Percentiles rank a stretch among this genome's conserved stretches.
Conservation (phyloP, 2,113 vertebrate genomes). For the Glaucomys volans region DNA sequence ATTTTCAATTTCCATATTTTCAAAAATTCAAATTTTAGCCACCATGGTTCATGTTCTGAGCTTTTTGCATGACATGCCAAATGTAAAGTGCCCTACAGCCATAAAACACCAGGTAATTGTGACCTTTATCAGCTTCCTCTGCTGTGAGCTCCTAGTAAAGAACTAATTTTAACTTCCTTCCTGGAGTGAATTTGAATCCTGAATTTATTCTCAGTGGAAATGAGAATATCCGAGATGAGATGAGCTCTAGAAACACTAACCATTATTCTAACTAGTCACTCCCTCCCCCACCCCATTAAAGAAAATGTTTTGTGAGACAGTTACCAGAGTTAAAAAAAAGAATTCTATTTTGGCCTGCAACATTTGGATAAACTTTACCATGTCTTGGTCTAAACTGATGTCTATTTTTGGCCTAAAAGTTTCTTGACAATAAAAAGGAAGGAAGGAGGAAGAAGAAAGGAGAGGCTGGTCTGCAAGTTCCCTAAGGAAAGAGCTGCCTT, state of each 20-base stretch:
- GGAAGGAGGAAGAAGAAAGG: background rate
- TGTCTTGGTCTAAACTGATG: background rate
- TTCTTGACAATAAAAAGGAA: background rate
- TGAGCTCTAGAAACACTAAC: background rate
- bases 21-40: slow-evolving; percentile 37
- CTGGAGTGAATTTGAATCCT: background rate
- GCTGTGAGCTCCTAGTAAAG: background rate
- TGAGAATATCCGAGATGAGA: background rate
- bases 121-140: background rate
- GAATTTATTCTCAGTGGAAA: background rate
- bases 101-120: background rate
- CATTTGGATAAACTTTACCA: background rate
- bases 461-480: background rate
- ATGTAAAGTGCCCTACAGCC: background rate
- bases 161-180: slow-evolving; percentile 38
- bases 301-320: background rate
- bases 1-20: slow-evolving; percentile 60
- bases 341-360: background rate
- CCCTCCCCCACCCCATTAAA: background rate
- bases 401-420: background rate
- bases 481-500: background rate
- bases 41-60: background rate
- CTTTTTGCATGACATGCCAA: background rate
- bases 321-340: background rate
- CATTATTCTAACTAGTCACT: background rate